A percentile compares a stretch with the other conserved stretches of the same genome.
These are phyloP conservation scores for Carpatolechia fugitivella DNA, from an alignment of 2,888 invertebrate species.

Conservation along the genomic window DNA sequence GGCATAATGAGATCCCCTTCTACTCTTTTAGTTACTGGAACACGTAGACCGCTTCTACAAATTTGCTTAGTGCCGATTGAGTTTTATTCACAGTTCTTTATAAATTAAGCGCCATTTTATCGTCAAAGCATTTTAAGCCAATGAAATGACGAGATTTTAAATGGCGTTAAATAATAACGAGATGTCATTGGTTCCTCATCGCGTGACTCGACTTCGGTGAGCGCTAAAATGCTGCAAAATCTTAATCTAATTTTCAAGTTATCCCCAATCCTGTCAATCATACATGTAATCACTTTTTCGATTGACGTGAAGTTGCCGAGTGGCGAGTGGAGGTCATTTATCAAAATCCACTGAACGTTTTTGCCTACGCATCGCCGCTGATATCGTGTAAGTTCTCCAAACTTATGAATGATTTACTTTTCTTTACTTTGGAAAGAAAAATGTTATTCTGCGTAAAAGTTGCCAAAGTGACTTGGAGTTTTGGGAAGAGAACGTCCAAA, in stretches of 20 bases:
- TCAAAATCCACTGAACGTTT: slow-evolving; percentile 5
- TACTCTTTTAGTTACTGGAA: not conserved
- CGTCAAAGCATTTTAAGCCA: not conserved
- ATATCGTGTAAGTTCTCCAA: slow-evolving; percentile 6
- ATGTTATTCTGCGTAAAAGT: slow-evolving; percentile 1
- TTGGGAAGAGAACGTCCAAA: not conserved
- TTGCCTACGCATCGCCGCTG: slow-evolving; percentile 6
- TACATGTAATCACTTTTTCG: not conserved
- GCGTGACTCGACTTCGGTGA: not conserved
- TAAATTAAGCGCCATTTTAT: not conserved
- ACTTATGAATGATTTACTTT: slow-evolving; percentile 12
- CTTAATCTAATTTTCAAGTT: not conserved
- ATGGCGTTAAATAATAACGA: not conserved
- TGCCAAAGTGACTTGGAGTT: not conserved
- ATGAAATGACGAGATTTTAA: not conserved
- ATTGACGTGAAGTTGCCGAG: not conserved
- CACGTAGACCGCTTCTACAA: not conserved
- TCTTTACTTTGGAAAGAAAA: slow-evolving; percentile 8
- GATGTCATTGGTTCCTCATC: not conserved
- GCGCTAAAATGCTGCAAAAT: not conserved
- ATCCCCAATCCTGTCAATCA: not conserved
- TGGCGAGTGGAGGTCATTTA: slow-evolving; percentile 5
- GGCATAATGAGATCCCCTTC: slow-evolving; percentile 1
- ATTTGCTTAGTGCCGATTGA: not conserved
- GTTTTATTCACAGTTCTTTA: not conserved